phyloP scores from a whole-genome alignment of 2,113 vertebrate species.

The Gymnobelideus leadbeateri region DNA sequence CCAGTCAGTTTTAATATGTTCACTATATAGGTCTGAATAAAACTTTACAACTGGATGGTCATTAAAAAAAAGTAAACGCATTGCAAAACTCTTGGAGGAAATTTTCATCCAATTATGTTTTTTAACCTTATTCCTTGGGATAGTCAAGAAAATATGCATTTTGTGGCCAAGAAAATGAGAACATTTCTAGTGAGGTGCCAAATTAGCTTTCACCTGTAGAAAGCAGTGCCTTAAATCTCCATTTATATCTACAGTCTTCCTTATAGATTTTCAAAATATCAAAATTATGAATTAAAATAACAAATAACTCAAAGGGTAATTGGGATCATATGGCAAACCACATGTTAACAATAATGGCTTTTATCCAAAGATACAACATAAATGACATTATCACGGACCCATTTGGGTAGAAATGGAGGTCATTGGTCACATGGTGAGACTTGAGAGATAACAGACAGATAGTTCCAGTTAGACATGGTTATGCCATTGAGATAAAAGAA shows the following conservation, averaged over 20 bases:
- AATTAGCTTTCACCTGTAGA: slow-evolving; percentile 21
- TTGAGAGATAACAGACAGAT: neutral
- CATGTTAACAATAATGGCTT: neutral
- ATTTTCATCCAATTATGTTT: neutral
- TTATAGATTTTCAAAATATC: neutral
- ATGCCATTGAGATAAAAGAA: neutral
- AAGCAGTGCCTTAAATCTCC: slow-evolving; percentile 17
- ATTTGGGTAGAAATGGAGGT: neutral
- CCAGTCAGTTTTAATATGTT: slow-evolving; percentile 26
- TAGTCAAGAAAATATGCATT: slow-evolving; percentile 14
- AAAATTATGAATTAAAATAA: neutral
- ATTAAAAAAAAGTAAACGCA: slow-evolving; percentile 16
- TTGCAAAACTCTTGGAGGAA: neutral
- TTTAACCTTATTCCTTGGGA: neutral
- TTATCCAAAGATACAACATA: neutral
- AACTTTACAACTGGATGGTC: neutral
- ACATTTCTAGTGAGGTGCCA: slow-evolving; percentile 27
- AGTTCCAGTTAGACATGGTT: neutral
- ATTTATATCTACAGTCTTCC: neutral
- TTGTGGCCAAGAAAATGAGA: slow-evolving; percentile 16
- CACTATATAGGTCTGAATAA: slow-evolving; percentile 9
- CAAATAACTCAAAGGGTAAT: neutral
- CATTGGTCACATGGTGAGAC: neutral
- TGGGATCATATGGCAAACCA: neutral
- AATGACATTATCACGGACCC: neutral